Base-by-base conservation (phyloP, 2,888 invertebrate species). In the Tachina grossa region DNA sequence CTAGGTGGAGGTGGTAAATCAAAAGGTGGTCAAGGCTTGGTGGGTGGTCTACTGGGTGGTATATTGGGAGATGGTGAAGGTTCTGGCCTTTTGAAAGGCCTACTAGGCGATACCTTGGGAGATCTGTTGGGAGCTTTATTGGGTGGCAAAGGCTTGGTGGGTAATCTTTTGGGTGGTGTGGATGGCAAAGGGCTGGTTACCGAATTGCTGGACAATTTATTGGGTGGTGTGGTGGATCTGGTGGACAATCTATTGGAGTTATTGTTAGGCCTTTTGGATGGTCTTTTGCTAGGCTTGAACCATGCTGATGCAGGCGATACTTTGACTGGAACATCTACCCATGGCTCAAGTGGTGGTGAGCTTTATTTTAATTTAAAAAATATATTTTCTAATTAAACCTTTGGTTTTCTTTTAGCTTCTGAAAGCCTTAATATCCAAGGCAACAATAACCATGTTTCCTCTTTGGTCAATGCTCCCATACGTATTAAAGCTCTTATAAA, bases 401-500 rank as follows among this genome's bases (percentile, higher is more conserved):
- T 47, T 14, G 11, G 13, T 43, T 45, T 14, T 2, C 1, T 22
- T 43, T 0, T 11, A 45, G 63, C 39, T 39, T 39, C 45, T 9
- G 31, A 31, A 55, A 45, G 39, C 22, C 9, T 53, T n/a, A 65
- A 76, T 14, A 66, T 65, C 19, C 43, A 22, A 10, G 78, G 69
- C 51, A 22, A 78, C 19, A 41, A 69, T 31, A 53, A 57, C 57
- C 16, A 11, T 0, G 14, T 57, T 10, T 19, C 49, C 0, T 63
- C 79, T 47, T 55, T 79, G 41, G 41, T 79, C 9, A 72, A 63
- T 72, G 63, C 71, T 31, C 69, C 69, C 45, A 22, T 41, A 31
- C 79, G 63, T 4, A n/a, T 79, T 45, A 55, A 65, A 11, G 79
- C 63, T 0, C 63, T 79, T 9, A 65, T 79, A 9, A 72, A 72